Base-by-base conservation (phyloP, 2,797 vertebrate genomes). In the Rhinogobio ventralis region DNA sequence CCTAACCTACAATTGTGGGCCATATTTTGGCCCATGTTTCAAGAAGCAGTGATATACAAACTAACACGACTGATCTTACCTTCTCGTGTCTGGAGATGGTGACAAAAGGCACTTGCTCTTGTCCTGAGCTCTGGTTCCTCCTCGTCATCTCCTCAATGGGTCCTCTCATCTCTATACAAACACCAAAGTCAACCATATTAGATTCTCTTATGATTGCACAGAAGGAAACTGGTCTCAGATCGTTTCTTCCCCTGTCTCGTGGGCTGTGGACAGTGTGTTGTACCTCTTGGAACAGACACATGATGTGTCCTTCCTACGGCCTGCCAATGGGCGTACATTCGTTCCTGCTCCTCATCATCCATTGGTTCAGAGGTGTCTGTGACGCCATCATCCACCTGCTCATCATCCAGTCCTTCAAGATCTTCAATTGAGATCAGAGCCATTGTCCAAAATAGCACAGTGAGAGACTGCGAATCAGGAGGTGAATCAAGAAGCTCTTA, bases 371-470 rank as follows among this genome's bases (percentile, higher is more conserved):
- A 88, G 66, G 85, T 91, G 14, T 93, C 93, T 0, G 90, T 87
- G 89, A 92, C 83, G 75, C 93, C 93, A 89, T 94, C 91, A 0
- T 93, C 93, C 84, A 92, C 71, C 85, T 92, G 90, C 69, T 95
- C 95, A 0, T 96, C 95, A 0, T 94, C 95, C 90, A 97, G 84
- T 51, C 88, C 92, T 0, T 94, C 95, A 0, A 96, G 93, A 81
- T 97, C 96, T 73, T 97, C 96, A 39, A 96, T 88, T 17, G 94
- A 96, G 86, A 97, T 96, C 46, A 96, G 93, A 78, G 94, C 96
- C 96, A 97, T 97, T 25, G 7, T 62, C 36, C 55, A 42, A 55
- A 64, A 60, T 33, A 23, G 25, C 25, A 28, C 64, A 2, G 49
- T 11, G 62, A 73, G 36, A 15, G 46, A 51, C 45, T 30, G 45